These are phyloP conservation scores for Troilus luridus DNA, from an alignment of 2,888 invertebrate genomes.

Conservation along the genomic window DNA sequence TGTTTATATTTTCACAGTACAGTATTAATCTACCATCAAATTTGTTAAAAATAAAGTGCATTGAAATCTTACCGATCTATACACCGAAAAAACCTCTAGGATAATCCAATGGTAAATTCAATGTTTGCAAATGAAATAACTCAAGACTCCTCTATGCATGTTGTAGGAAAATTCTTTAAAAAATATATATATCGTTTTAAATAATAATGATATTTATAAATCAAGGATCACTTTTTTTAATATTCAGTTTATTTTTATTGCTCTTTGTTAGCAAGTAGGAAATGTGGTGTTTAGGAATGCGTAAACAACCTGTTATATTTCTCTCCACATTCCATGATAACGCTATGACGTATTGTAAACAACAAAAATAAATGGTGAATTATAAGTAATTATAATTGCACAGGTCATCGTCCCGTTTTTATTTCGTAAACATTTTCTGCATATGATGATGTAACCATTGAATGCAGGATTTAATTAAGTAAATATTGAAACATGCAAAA, in stretches of 20 bases:
- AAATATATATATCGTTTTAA: neutral
- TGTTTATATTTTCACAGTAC: too few relatives aligned
- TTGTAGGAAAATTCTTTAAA: too few relatives aligned
- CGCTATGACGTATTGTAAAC: neutral
- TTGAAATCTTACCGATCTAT: too few relatives aligned
- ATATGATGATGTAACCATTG: too few relatives aligned
- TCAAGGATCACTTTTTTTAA: neutral
- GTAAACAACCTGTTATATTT: constrained; percentile 45
- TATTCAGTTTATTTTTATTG: neutral
- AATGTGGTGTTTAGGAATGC: constrained; percentile 14
- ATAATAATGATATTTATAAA: neutral
- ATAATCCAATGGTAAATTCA: neutral
- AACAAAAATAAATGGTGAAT: neutral
- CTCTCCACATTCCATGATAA: constrained; percentile 15
- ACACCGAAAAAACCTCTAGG: too few relatives aligned
- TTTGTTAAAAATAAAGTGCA: neutral
- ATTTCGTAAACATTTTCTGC: neutral
- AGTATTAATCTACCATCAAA: too few relatives aligned
- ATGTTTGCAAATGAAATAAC: neutral
- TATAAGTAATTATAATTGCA: neutral
- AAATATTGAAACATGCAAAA: too few relatives aligned
- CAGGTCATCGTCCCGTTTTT: constrained; percentile 2
- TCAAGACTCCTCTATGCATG: too few relatives aligned
- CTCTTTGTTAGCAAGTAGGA: constrained; percentile 16
- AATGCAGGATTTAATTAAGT: too few relatives aligned